Conservation (phyloP, 2,113 vertebrate genomes). For the Carassius auratus region DNA sequence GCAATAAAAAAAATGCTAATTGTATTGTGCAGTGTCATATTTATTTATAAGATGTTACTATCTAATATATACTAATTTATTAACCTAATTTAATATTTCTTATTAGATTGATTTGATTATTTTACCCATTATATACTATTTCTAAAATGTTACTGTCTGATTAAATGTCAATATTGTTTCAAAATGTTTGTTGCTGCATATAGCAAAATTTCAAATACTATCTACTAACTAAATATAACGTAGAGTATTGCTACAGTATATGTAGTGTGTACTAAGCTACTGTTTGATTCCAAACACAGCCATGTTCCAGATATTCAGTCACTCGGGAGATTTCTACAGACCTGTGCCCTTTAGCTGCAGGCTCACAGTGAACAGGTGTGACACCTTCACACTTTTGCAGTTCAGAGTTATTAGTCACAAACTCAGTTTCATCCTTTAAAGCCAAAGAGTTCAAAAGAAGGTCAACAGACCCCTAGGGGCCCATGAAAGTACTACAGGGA, state of each 20-base stretch:
- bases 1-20: no score
- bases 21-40: no score
- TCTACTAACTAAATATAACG: no score
- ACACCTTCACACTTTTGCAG: neutral
- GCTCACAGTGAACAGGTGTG: neutral
- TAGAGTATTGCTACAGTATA: no score
- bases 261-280: no score
- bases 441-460: neutral
- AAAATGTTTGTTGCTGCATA: no score
- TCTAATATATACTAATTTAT: no score
- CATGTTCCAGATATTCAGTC: neutral
- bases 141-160: neutral
- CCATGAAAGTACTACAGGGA: neutral
- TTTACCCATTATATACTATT: no score
- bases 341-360: neutral
- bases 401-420: slow-evolving; percentile 8
- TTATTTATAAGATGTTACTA: no score
- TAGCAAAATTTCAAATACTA: no score
- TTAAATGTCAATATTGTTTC: neutral
- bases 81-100: no score
- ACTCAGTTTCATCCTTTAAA: neutral
- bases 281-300: neutral
- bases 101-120: no score
- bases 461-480: neutral
- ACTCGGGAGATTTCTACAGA: neutral